Evolutionary conservation across 2,888 invertebrate genomes (phyloP).

Genomic region (Rhabditoides inermis): DNA sequence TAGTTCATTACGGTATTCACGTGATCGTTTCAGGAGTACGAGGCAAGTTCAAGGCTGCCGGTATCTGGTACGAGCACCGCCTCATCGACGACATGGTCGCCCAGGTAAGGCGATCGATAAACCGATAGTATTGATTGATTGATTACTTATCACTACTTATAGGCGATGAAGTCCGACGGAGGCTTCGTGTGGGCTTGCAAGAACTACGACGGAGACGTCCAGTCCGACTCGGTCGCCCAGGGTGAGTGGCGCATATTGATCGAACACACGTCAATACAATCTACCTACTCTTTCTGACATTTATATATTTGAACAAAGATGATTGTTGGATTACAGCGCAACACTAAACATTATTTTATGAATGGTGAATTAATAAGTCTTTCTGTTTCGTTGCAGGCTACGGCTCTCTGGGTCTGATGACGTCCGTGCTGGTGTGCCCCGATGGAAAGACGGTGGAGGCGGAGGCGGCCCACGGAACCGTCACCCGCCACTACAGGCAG

Average conservation of each 20-base stretch:
- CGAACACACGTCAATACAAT: too few species aligned
- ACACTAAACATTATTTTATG: background rate
- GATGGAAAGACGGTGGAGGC: slow-evolving; percentile 96
- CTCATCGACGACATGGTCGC: slow-evolving; percentile 99
- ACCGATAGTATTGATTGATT: slow-evolving; percentile 19
- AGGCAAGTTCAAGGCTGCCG: slow-evolving; percentile 72
- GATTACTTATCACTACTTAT: background rate
- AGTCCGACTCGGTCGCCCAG: slow-evolving; percentile 94
- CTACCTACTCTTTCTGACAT: too few species aligned
- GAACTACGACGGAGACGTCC: slow-evolving; percentile 98
- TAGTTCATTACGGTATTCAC: background rate
- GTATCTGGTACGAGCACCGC: slow-evolving; percentile 94
- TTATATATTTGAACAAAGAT: too few species aligned
- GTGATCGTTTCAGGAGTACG: slow-evolving; percentile 63
- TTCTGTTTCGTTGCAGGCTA: slow-evolving; percentile 55
- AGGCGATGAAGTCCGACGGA: slow-evolving; percentile 70
- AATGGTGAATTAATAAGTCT: background rate
- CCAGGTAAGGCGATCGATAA: slow-evolving; percentile 56
- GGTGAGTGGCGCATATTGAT: too few species aligned
- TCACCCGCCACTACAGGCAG: slow-evolving; percentile 73
- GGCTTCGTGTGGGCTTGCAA: slow-evolving; percentile 99
- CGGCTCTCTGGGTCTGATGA: slow-evolving; percentile 91
- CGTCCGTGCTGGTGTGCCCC: slow-evolving; percentile 87
- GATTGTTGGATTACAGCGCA: too few species aligned
- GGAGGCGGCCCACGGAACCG: slow-evolving; percentile 96